phyloP scores from a whole-genome alignment of 2,888 invertebrate genomes.

The Chamaedrilus cognettii region DNA sequence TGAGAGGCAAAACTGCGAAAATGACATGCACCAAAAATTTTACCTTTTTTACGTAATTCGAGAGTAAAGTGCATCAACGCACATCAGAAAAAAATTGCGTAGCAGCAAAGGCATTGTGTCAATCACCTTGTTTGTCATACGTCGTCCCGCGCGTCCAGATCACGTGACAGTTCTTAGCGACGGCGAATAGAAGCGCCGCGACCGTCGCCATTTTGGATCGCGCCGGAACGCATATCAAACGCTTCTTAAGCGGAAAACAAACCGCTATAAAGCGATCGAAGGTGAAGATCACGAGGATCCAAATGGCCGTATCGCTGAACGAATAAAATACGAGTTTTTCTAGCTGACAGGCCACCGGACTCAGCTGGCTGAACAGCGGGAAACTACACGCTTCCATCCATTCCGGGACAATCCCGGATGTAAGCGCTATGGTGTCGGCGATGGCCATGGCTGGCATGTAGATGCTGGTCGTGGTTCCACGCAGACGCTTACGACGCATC shows the following conservation, averaged over 20 bases:
- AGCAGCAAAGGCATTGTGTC: too few species aligned
- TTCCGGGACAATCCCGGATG: slow-evolving; percentile 39
- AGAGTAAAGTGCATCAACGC: too few species aligned
- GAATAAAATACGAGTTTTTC: slow-evolving; percentile 51
- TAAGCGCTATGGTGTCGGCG: slow-evolving; percentile 34
- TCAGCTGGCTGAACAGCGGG: slow-evolving; percentile 26
- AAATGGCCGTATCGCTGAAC: slow-evolving; percentile 47
- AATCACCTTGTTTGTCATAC: slow-evolving; percentile 33
- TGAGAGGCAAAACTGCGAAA: too few species aligned
- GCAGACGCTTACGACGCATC: slow-evolving; percentile 33
- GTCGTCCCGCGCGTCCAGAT: slow-evolving; percentile 44
- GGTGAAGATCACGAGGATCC: slow-evolving; percentile 51
- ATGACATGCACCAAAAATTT: too few species aligned
- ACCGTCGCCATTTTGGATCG: slow-evolving; percentile 40
- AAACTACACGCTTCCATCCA: slow-evolving; percentile 18
- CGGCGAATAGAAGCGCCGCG: slow-evolving; percentile 32
- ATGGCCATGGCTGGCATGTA: slow-evolving; percentile 37
- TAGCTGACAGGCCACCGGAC: slow-evolving; percentile 42
- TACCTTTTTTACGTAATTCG: too few species aligned
- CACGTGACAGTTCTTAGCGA: slow-evolving; percentile 48
- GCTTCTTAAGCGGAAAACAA: slow-evolving; percentile 46
- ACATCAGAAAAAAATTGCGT: too few species aligned
- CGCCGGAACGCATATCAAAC: slow-evolving; percentile 41
- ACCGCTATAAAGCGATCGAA: slow-evolving; percentile 51
- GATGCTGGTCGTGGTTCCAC: slow-evolving; percentile 35